Percentiles rank a stretch among this genome's conserved stretches.
These are phyloP conservation scores for Drosophila takahashii DNA, from an alignment of 1,140 invertebrate species.

Conservation along the genomic window DNA sequence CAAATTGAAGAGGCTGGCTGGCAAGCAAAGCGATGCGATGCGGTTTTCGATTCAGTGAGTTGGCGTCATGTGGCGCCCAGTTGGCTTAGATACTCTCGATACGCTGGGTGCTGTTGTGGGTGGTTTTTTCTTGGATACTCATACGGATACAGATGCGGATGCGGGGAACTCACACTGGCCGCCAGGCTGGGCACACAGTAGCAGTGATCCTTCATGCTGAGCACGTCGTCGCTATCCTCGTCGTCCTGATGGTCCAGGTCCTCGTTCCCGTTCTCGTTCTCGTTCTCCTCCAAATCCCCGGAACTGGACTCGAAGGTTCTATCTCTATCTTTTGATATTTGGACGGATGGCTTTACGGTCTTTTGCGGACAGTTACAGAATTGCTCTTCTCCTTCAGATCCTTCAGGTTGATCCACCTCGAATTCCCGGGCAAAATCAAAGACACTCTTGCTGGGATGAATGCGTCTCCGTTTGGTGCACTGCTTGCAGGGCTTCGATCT, in stretches of 20 bases:
- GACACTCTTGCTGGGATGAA: constrained; percentile 80
- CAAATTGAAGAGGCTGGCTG: constrained; percentile 36
- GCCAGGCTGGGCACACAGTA: constrained; percentile 83
- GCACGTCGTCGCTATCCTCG: constrained; percentile 73
- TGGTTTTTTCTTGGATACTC: constrained; percentile 16
- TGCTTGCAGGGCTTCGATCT: constrained; percentile 74
- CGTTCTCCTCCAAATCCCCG: constrained; percentile 51
- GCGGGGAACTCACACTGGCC: constrained; percentile 80
- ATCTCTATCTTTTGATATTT: constrained; percentile 35
- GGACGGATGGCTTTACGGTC: constrained; percentile 30
- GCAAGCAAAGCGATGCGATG: constrained; percentile 52
- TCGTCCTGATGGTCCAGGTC: constrained; percentile 33
- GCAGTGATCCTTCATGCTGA: constrained; percentile 81
- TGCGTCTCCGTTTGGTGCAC: constrained; percentile 77
- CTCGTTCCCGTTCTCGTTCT: constrained; percentile 32
- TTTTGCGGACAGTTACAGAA: constrained; percentile 71
- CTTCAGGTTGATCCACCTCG: constrained; percentile 22
- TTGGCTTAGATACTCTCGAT: constrained; percentile 57
- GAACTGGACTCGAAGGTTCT: constrained; percentile 49
- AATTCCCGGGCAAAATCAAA: constrained; percentile 79
- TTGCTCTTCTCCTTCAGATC: constrained; percentile 39
- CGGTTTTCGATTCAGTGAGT: constrained; percentile 2
- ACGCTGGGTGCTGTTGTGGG: constrained; percentile 38
- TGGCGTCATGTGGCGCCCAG: constrained; percentile 32
- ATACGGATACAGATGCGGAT: constrained; percentile 20